Base-by-base conservation (phyloP, 2,888 invertebrate species). In the Arge pagana region DNA sequence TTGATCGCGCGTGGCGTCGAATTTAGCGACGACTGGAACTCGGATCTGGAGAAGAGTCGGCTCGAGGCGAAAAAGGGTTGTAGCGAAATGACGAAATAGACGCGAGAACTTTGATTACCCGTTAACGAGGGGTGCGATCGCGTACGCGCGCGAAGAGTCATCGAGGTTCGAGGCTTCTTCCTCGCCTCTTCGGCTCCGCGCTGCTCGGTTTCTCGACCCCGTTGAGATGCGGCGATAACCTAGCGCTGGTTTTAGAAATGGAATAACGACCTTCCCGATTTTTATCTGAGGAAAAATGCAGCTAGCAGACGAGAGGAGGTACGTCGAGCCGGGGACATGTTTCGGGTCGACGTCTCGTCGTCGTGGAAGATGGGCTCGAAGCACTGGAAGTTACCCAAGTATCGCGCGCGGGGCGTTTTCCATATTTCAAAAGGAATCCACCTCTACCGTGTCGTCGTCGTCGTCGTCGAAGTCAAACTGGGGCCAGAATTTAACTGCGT, bases 381-480 rank as follows among this genome's bases (percentile, higher is more conserved):
- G n/a, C n/a, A n/a, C n/a, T n/a, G n/a, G n/a, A n/a, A n/a, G n/a
- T n/a, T n/a, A n/a, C n/a, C n/a, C n/a, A n/a, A n/a, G n/a, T n/a
- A n/a, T n/a, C n/a, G n/a, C n/a, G n/a, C 23, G 43, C 24, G 45
- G 23, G 45, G 45, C 21, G 18, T 45, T 45, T 45, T 45, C 45
- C 45, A 45, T 45, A 45, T 45, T 45, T 45, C 33, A 45, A 45
- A 45, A 33, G 45, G 35, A 45, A 45, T 33, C 45, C 45, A 33
- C 45, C 45, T 45, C 45, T 45, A 45, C 33, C n/a, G 33, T 45
- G 45, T 45, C 33, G 33, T 35, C 3, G 11, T 3, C 23, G n/a
- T n/a, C n/a, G n/a, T n/a, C n/a, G n/a, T n/a, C n/a, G n/a, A n/a
- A n/a, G n/a, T n/a, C 15, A 26, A 45, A 33, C 31, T 33, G 15